A percentile compares a stretch with the other conserved stretches of the same genome.
Conservation (phyloP, 2,888 invertebrate genomes). For the Tillus elongatus region DNA sequence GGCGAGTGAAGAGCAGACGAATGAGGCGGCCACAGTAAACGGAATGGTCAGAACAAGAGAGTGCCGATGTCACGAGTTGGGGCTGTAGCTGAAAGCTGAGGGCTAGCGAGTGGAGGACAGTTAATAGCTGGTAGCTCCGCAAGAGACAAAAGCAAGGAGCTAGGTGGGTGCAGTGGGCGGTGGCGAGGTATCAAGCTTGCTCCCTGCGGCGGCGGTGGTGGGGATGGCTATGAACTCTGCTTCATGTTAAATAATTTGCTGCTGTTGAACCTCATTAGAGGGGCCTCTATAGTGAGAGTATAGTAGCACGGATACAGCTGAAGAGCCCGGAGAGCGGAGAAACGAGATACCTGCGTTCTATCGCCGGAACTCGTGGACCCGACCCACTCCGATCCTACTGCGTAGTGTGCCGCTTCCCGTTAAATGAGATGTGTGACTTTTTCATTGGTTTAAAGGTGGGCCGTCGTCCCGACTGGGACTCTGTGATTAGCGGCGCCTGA, state of each 20-base stretch:
- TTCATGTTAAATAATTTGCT: slow-evolving; percentile 43
- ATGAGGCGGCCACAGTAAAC: too few relatives aligned
- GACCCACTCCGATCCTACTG: neutral
- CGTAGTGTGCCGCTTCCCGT: too few relatives aligned
- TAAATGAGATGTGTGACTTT: slow-evolving; percentile 46
- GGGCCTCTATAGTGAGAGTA: slow-evolving; percentile 34
- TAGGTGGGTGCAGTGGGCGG: slow-evolving; percentile 33
- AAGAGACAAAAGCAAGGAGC: slow-evolving; percentile 4
- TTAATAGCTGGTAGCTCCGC: slow-evolving; percentile 27
- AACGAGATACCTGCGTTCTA: neutral
- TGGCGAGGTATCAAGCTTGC: slow-evolving; percentile 33
- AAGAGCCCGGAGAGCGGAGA: too few relatives aligned
- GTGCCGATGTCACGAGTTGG: too few relatives aligned
- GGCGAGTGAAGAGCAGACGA: too few relatives aligned
- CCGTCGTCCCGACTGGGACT: slow-evolving; percentile 28
- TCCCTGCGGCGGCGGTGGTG: slow-evolving; percentile 27
- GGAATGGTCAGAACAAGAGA: too few relatives aligned
- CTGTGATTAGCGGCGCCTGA: slow-evolving; percentile 37
- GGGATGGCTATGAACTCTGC: slow-evolving; percentile 41
- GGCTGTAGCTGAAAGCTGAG: too few relatives aligned
- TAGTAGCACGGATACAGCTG: neutral
- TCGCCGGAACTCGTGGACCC: neutral
- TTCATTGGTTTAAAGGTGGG: slow-evolving; percentile 45
- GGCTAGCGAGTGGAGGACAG: too few relatives aligned
- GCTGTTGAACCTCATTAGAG: slow-evolving; percentile 43